Percentiles rank a stretch among this genome's conserved stretches.
Evolutionary conservation across 2,797 vertebrate genomes (phyloP).

Genomic region (Erpetoichthys calabaricus): DNA sequence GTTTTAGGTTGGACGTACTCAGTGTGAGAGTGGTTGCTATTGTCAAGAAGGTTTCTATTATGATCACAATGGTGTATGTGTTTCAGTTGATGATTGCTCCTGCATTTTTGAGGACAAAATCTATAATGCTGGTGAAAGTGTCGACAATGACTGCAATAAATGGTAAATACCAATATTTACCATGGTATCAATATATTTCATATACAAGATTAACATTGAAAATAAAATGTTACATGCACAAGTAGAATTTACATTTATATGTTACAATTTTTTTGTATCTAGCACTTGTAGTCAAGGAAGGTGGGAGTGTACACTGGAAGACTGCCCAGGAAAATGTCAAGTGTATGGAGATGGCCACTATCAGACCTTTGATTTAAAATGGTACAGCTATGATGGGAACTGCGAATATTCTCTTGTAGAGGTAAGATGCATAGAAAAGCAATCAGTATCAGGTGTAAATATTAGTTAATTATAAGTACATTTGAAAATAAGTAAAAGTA

Average conservation of each 20-base stretch:
- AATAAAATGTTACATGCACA: too few relatives aligned
- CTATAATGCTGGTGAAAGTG: constrained; percentile 39
- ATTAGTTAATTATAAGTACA: too few relatives aligned
- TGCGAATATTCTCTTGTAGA: constrained; percentile 65
- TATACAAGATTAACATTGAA: too few relatives aligned
- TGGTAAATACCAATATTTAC: too few relatives aligned
- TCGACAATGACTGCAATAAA: constrained; percentile 19
- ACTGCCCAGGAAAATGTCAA: constrained; percentile 53
- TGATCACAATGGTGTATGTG: constrained; percentile 51
- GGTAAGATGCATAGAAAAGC: constrained; percentile 33
- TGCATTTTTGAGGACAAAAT: constrained; percentile 49
- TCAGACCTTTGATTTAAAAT: constrained; percentile 61
- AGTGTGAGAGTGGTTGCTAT: constrained; percentile 58
- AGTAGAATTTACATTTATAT: too few relatives aligned
- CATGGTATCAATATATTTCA: too few relatives aligned
- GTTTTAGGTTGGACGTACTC: constrained; percentile 19
- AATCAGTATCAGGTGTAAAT: too few relatives aligned
- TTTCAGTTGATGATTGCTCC: constrained; percentile 45
- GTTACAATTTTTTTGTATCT: neutral
- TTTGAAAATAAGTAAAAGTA: too few relatives aligned
- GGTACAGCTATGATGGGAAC: constrained; percentile 57
- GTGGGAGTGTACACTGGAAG: constrained; percentile 48
- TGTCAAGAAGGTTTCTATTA: constrained; percentile 52
- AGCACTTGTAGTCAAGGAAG: constrained; percentile 49
- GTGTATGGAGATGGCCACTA: constrained; percentile 66